Evolutionary conservation across 1,140 invertebrate genomes (phyloP).

Genomic region (Sycobia sp.): DNA sequence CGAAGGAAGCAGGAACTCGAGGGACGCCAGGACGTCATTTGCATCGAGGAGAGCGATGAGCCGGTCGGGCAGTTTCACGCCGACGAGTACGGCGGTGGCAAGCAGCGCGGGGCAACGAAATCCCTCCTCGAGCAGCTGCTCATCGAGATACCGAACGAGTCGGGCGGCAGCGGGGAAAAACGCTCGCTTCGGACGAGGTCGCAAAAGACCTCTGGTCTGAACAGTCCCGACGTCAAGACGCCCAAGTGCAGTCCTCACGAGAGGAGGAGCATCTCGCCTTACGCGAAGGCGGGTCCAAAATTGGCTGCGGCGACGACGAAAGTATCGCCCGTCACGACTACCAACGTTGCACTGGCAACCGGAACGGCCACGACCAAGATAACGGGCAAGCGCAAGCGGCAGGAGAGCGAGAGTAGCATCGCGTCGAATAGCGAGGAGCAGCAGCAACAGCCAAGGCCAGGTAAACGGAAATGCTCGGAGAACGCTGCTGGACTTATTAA

Average conservation of each 20-base stretch:
- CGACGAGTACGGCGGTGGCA: not conserved
- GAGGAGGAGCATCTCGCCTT: slow-evolving; percentile 59
- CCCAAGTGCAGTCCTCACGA: slow-evolving; percentile 68
- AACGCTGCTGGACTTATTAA: slow-evolving; percentile 72
- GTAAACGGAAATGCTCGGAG: slow-evolving; percentile 71
- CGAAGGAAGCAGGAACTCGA: slow-evolving; percentile 61
- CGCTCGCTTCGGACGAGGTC: slow-evolving; percentile 71
- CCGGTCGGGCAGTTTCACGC: slow-evolving; percentile 37
- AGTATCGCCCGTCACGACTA: slow-evolving; percentile 34
- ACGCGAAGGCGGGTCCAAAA: slow-evolving; percentile 54
- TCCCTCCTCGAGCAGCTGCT: slow-evolving; percentile 75
- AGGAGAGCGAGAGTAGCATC: slow-evolving; percentile 77
- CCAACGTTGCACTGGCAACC: slow-evolving; percentile 38
- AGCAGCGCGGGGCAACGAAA: slow-evolving; percentile 53
- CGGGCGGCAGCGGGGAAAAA: slow-evolving; percentile 55
- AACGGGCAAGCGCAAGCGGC: slow-evolving; percentile 70
- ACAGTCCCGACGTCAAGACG: slow-evolving; percentile 70
- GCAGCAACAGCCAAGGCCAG: slow-evolving; percentile 55
- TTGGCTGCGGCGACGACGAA: slow-evolving; percentile 38
- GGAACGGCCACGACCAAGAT: slow-evolving; percentile 46
- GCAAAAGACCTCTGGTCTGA: slow-evolving; percentile 66
- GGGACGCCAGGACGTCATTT: slow-evolving; percentile 58
- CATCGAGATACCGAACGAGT: slow-evolving; percentile 77
- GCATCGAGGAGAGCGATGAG: slow-evolving; percentile 55
- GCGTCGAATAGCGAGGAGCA: slow-evolving; percentile 65